Base-by-base conservation (phyloP, 2,888 invertebrate genomes). In the Dryadula phaetusa region DNA sequence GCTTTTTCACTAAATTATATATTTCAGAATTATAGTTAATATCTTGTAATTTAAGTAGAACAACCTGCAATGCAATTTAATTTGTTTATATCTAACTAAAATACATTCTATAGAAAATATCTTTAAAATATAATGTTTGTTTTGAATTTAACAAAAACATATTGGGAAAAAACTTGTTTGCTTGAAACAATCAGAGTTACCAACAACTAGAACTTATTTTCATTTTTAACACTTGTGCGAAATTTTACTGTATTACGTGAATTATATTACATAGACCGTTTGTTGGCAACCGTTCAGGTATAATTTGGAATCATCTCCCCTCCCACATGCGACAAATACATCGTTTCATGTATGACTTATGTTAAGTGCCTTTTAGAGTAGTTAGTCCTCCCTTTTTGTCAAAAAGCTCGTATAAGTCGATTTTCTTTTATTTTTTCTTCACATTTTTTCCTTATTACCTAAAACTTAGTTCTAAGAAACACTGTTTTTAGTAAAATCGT, bases 221-320 rank as follows among this genome's bases (percentile, higher is more conserved):
- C n/a, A 49, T 25, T 49, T 49, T 49, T n/a, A n/a, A n/a, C 14
- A n/a, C 22, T 8, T 14, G 3, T 2, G 14, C 22, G 14, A 3
- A n/a, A 49, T 14, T 22, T 22, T 14, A n/a, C 12, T 37, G 12
- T 12, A 37, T 37, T 12, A 12, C 37, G 37, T 37, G 37, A 37
- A 12, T 12, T 52, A 32, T 32, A 32, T 52, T 16, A 32, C 16
- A 18, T 12, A 16, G 32, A 28, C 1, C 52, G 52, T 37, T 56
- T 40, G 60, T 60, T 60, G 60, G 60, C 44, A 60, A 60, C 60
- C 7, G 28, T 46, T 42, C 60, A 25, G 44, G 18, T 44, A 18
- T 46, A 44, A 28, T 28, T 44, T 60, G 18, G 44, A 44, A 28
- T 56, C 40, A 25, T 56, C 37, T n/a, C 37, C 40, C 56, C 56